Base-by-base conservation (phyloP, 2,797 vertebrate species). In the Coregonus sp. region DNA sequence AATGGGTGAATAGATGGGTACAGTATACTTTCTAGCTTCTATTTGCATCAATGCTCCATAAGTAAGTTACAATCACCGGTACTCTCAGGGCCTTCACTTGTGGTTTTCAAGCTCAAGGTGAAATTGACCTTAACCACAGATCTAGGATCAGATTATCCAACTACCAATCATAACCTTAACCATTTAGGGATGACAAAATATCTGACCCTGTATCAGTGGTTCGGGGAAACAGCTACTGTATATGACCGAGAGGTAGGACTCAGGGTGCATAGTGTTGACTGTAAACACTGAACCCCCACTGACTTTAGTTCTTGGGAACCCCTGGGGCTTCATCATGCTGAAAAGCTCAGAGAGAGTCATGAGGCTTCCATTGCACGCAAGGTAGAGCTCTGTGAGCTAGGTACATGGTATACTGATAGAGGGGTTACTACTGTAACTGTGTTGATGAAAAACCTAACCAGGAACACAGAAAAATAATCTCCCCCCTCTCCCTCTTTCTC, bases 281-380 rank as follows among this genome's bases (percentile, higher is more conserved):
- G 40, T 47, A 47, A 11, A 47, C 40, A 47, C 40, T 47, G 40
- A 40, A 9, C 40, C 37, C 15, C n/a, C 7, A 33, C 59, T 25
- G 15, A 61, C 2, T 25, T 9, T 25, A n/a, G 18, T 59, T 59
- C 18, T 9, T 20, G 7, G 59, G 59, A 25, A 61, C 20, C 20
- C 20, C 20, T 29, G 11, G 59, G 59, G 25, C 68, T 31, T 72
- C 16, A 5, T 73, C 72, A 61, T 73, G 16, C 74, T 75, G 63
- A 52, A 68, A 54, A 16, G 2, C 15, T 70, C 25, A 66, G 25
- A 40, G 51, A 70, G 29, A 73, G 29, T 12, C 5, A 68, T 4
- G 29, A 66, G 40, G 9, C 51, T 73, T 80, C 12, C 59, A 56
- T 12, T 29, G 2, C 51, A 47, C 52, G 50, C 20, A 9, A 35